Evolutionary conservation across 2,888 invertebrate genomes (phyloP), one percentile per base, ranked within the genome.

Genomic region (Tiphia femorata): DNA sequence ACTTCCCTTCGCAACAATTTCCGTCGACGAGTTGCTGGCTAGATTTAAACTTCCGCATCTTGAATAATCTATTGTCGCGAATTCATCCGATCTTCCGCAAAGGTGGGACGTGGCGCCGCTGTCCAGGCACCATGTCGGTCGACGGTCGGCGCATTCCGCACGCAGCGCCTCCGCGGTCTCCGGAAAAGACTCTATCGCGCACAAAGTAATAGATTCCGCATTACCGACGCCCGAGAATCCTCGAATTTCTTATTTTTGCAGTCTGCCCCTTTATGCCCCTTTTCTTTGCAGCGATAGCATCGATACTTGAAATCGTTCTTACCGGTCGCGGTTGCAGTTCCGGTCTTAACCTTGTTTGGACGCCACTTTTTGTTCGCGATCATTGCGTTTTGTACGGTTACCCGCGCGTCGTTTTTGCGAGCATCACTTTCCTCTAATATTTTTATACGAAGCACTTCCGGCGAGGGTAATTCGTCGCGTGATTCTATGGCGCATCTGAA

Each of bases 51-150:
- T 53, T 10, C 55, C 50, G 7, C 20, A 5, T 27, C 43, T 3
- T 17, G 20, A 21, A 20, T 47, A 48, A 10, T 49, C 49, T 27
- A 46, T 50, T 29, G 25, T 37, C 12, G 40, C 51, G 49, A 61
- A 64, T 14, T 49, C 29, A 6, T 49, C 27, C 14, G 40, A 16
- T 19, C 30, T 17, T 25, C 48, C 50, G 17, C 63, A 57, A 41
- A 63, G 17, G 25, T 63, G 63, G 25, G 60, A 42, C 6, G 60
- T 57, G 25, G 53, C 38, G n/a, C 60, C 55, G 37, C 58, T 63
- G 30, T 63, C 57, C 4, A 63, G 25, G 19, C 63, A 57, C 59
- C 54, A 63, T 35, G 40, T 23, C 25, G 33, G 27, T 21, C 16
- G 25, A n/a, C n/a, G 35, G 6, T 20, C 10, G 3, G 29, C 33